Evolutionary conservation across 2,113 vertebrate genomes (phyloP), one percentile per base, ranked within the genome.

Genomic region (Oncorhynchus kisutch): DNA sequence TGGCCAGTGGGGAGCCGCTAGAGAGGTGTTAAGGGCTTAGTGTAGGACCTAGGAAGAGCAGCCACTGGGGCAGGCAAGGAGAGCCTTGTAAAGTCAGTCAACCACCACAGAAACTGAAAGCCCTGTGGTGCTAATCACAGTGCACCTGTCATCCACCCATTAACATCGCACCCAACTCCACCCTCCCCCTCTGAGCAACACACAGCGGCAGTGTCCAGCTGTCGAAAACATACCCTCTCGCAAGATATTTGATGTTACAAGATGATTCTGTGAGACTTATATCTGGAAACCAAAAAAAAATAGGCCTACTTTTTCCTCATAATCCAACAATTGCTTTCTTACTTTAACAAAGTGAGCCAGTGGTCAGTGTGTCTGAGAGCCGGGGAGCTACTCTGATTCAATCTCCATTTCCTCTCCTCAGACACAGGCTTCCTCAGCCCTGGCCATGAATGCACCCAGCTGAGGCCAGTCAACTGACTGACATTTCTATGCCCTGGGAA

Each of bases 401-500:
- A 77, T 71, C 72, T 78, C 39, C 60, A 57, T 75, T 65, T 49
- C 71, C 45, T 71, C 45, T 51, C 73, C 14, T 45, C 73, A 64
- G 45, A 49, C 34, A 59, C 72, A 76, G n/a, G 77, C 67, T 79
- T 80, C 72, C 75, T 78, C 39, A 70, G 51, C 75, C 60, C 22
- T 48, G 74, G 45, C 71, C 39, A 72, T 76, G 70, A 85, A 84
- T 71, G 75, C 39, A 77, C 81, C 77, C 71, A 84, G 74, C 75
- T 75, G 70, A 66, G 79, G 75, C 57, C 65, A 27, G 81, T 54
- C 60, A 79, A 72, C 69, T 68, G 72, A 79, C 70, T 75, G 74
- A 34, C 74, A 79, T 83, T 77, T 76, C 80, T 64, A 69, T 67
- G 67, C 66, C 68, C 29, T 57, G 73, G 78, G 74, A 82, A 82